A percentile compares a stretch with the other conserved stretches of the same genome.
These are phyloP conservation scores for Acyrthosiphon pisum DNA, from an alignment of 1,140 invertebrate species.

Conservation along the genomic window DNA sequence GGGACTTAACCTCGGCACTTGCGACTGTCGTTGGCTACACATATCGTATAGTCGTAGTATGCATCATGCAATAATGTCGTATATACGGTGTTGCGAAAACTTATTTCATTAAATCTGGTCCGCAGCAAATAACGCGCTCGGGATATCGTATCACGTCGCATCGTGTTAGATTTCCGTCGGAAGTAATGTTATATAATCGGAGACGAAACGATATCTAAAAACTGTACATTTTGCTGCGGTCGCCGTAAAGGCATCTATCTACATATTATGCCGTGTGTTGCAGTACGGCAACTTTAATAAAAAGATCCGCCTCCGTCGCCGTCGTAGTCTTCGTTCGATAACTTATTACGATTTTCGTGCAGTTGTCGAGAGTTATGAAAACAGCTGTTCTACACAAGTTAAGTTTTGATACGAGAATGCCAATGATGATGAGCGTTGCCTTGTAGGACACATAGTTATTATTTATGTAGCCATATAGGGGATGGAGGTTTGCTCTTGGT, in stretches of 20 bases:
- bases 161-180: not conserved
- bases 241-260: too few relatives aligned
- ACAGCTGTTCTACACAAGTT: not conserved
- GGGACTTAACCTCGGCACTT: not conserved
- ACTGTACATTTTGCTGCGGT: not conserved
- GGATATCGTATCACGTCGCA: not conserved
- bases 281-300: not conserved
- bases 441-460: not conserved
- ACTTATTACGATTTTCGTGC: not conserved
- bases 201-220: not conserved
- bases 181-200: not conserved
- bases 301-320: not conserved
- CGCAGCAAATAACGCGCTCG: not conserved
- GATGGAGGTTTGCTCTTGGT: not conserved
- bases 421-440: not conserved
- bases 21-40: not conserved
- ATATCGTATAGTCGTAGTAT: not conserved
- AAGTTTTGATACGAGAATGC: not conserved
- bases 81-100: not conserved
- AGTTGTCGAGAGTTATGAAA: not conserved
- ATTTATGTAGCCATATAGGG: not conserved
- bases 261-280: not conserved
- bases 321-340: not conserved
- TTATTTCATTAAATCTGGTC: slow-evolving; percentile 13
- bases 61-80: not conserved